These are phyloP conservation scores for Hydriomena furcata DNA, from an alignment of 2,888 invertebrate species.

Conservation along the genomic window DNA sequence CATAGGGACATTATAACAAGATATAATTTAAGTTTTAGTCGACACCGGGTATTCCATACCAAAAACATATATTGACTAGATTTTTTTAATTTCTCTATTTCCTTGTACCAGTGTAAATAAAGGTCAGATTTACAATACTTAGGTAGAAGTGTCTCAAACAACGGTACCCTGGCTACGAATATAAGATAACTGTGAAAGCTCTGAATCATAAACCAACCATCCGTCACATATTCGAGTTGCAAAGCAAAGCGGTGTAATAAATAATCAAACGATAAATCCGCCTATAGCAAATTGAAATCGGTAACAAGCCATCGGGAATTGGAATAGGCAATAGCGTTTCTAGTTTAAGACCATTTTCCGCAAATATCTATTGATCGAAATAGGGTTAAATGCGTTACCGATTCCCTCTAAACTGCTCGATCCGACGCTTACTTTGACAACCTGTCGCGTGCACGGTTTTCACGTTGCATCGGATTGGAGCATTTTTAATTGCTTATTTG, in stretches of 20 bases:
- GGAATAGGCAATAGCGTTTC: slow-evolving; percentile 28
- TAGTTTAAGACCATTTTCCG: slow-evolving; percentile 36
- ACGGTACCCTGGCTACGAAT: too few relatives aligned
- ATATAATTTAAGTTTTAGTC: too few relatives aligned
- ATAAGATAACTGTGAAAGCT: too few relatives aligned
- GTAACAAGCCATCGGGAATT: slow-evolving; percentile 32
- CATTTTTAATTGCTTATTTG: slow-evolving; percentile 33
- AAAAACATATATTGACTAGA: too few relatives aligned
- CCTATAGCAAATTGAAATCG: slow-evolving; percentile 34
- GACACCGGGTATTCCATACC: too few relatives aligned
- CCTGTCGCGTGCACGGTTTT: slow-evolving; percentile 39
- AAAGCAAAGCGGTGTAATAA: slow-evolving; percentile 3
- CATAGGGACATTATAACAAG: too few relatives aligned
- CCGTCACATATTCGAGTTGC: neutral
- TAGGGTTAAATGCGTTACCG: slow-evolving; percentile 36
- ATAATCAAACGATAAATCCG: slow-evolving; percentile 4
- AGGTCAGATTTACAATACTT: too few relatives aligned
- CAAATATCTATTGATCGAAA: slow-evolving; percentile 39
- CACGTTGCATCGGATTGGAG: slow-evolving; percentile 28
- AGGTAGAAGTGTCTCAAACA: too few relatives aligned
- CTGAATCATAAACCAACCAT: too few relatives aligned
- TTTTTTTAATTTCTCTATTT: too few relatives aligned
- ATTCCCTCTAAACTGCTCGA: slow-evolving; percentile 35
- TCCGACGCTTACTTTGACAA: slow-evolving; percentile 39
- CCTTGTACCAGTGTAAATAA: too few relatives aligned